Conservation (phyloP, 2,888 invertebrate species). For the Biston stratarius region DNA sequence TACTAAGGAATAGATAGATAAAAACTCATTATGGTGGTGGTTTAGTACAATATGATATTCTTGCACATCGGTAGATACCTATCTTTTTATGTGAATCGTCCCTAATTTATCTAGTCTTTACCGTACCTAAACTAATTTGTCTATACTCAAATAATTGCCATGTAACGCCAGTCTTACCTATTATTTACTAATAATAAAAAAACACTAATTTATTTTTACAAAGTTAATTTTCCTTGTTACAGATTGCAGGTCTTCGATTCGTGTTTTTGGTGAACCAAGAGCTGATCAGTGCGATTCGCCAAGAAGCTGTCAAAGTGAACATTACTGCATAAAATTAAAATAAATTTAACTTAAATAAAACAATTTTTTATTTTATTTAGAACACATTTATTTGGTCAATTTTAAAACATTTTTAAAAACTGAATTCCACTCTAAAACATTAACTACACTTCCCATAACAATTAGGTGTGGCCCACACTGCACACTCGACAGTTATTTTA, state of each 20-base stretch:
- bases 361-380: conserved; percentile 67
- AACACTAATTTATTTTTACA: no score
- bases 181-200: no score
- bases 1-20: no score
- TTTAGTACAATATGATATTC: no score
- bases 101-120: no score
- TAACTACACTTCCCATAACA: conserved; percentile 61
- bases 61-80: no score
- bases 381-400: conserved; percentile 87
- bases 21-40: no score
- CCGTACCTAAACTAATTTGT: no score
- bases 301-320: conserved; percentile 94
- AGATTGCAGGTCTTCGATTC: conserved; percentile 96
- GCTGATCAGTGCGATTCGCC: conserved; percentile 94
- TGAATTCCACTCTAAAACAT: conserved; percentile 78
- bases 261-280: conserved; percentile 97
- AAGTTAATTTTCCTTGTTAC: conserved; percentile 47
- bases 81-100: no score
- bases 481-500: conserved; percentile 49
- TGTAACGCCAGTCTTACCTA: no score
- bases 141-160: no score
- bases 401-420: conserved; percentile 78
- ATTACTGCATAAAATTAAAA: conserved; percentile 71
- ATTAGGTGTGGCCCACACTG: conserved; percentile 57
- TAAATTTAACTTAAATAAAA: conserved; percentile 50